Percentiles rank a stretch among this genome's conserved stretches.
Evolutionary conservation across 2,888 invertebrate genomes (phyloP).

Genomic region (Ferdinandea cuprea): DNA sequence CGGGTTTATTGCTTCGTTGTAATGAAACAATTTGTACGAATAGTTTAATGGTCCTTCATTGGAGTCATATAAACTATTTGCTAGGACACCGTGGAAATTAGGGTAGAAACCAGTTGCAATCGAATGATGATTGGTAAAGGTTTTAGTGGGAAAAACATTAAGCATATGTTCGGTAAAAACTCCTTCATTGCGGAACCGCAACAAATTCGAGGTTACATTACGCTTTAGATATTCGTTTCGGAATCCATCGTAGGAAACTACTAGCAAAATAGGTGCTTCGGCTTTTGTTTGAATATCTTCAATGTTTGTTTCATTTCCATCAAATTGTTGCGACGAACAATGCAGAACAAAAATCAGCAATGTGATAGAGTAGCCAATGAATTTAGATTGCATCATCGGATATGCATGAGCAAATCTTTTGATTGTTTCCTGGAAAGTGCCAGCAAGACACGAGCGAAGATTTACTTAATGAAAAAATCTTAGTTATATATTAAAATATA

Average conservation of each 20-base stretch:
- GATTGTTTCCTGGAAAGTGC: neutral
- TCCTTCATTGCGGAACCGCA: conserved; percentile 84
- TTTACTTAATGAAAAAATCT: too few relatives aligned
- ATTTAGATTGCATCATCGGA: conserved; percentile 25
- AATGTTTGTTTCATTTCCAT: conserved; percentile 12
- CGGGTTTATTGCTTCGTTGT: conserved; percentile 84
- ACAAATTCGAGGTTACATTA: conserved; percentile 85
- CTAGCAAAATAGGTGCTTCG: conserved; percentile 49
- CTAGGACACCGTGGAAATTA: conserved; percentile 88
- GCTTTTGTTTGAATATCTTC: neutral
- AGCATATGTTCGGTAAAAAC: conserved; percentile 85
- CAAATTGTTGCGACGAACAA: conserved; percentile 12
- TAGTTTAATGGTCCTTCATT: conserved; percentile 76
- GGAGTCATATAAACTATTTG: conserved; percentile 86
- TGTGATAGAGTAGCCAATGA: neutral
- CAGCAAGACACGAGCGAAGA: conserved; percentile 3
- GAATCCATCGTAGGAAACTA: conserved; percentile 87
- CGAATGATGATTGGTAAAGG: conserved; percentile 89
- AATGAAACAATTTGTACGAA: conserved; percentile 84
- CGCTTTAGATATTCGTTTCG: conserved; percentile 87
- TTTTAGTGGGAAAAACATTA: conserved; percentile 88
- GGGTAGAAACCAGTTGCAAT: conserved; percentile 87
- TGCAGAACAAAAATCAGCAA: conserved; percentile 20
- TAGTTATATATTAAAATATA: neutral
- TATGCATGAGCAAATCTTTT: conserved; percentile 9